These are phyloP conservation scores for Drosophila serrata DNA, from an alignment of 1,140 invertebrate genomes.

Conservation along the genomic window DNA sequence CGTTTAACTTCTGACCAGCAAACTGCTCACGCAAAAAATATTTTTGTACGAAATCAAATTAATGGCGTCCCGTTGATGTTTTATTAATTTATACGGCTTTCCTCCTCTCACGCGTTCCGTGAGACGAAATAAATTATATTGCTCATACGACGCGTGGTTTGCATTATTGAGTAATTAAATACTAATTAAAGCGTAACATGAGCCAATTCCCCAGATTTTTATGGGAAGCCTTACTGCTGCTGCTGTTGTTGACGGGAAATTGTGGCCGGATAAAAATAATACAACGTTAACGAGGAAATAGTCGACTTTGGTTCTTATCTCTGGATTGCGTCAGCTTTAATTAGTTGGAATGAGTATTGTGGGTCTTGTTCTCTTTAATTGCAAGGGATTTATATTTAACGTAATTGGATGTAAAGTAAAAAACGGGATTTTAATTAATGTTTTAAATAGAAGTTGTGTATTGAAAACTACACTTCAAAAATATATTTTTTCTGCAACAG, in stretches of 20 bases:
- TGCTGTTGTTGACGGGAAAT: constrained; percentile 3
- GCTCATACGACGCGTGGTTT: constrained; percentile 74
- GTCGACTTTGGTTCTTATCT: constrained; percentile 33
- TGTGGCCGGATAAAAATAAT: constrained; percentile 28
- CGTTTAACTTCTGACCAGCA: constrained; percentile 65
- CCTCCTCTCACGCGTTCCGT: not conserved
- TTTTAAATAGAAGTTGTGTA: not conserved
- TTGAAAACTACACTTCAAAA: not conserved
- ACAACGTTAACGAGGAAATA: constrained; percentile 34
- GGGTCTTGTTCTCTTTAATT: not conserved
- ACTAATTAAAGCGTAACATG: constrained; percentile 81
- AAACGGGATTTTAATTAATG: not conserved
- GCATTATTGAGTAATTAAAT: constrained; percentile 83
- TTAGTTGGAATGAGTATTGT: constrained; percentile 5
- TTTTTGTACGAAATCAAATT: constrained; percentile 80
- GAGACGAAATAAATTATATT: constrained; percentile 72
- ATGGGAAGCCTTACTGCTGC: constrained; percentile 18
- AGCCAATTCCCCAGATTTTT: constrained; percentile 60
- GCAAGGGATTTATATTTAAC: constrained; percentile 1
- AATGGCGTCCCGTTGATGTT: constrained; percentile 77
- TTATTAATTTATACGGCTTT: constrained; percentile 80
- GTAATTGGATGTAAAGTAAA: constrained; percentile 1
- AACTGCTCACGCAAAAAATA: constrained; percentile 75
- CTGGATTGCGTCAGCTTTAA: constrained; percentile 35
- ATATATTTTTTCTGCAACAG: too few relatives aligned